Evolutionary conservation across 2,888 invertebrate species (phyloP), one percentile per base, ranked within the genome.

Genomic region (Ophion obscuratus): DNA sequence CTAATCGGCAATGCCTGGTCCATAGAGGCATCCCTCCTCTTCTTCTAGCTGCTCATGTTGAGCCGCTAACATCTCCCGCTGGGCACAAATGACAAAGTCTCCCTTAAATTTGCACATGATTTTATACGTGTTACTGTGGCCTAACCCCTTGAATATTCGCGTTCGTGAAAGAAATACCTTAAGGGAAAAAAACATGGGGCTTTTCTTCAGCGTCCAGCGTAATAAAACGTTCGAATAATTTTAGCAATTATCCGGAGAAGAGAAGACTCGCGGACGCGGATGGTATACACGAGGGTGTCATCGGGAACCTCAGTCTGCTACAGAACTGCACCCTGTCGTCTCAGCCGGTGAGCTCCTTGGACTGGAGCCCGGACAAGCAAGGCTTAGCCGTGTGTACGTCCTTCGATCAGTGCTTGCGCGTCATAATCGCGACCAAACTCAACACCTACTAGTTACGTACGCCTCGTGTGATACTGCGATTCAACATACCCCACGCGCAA

Each of bases 321-420:
- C 98, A 98, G 93, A 98, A 98, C 83, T 96, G 96, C 90, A 96
- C 96, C 0, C 91, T 99, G 78, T 97, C 98, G 24, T 95, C 97
- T 6, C 99, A 99, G 93, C 99, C 99, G 0, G 96, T 99, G 87
- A 97, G 97, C 91, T 96, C 97, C 11, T 96, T 98, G 88, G 98
- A 99, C 92, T 99, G 99, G 99, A 98, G 97, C 94, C 96, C 96
- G 0, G 98, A 99, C 93, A 98, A 98, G 93, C 94, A 96, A 67
- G 99, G 99, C 0, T 95, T 99, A 3, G 97, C 97, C 7, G 97
- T 98, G 1, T 97, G 98, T 91, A 97, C 98, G 1, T 96, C 99
- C 0, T 98, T 99, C 93, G 99, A 99, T 95, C 99, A 99, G 94
- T 96, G 96, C 81, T 94, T 99, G 6, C 95, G 99, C 59, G 96